phyloP scores from a whole-genome alignment of 2,113 vertebrate genomes.

The Phaetusa simplex region DNA sequence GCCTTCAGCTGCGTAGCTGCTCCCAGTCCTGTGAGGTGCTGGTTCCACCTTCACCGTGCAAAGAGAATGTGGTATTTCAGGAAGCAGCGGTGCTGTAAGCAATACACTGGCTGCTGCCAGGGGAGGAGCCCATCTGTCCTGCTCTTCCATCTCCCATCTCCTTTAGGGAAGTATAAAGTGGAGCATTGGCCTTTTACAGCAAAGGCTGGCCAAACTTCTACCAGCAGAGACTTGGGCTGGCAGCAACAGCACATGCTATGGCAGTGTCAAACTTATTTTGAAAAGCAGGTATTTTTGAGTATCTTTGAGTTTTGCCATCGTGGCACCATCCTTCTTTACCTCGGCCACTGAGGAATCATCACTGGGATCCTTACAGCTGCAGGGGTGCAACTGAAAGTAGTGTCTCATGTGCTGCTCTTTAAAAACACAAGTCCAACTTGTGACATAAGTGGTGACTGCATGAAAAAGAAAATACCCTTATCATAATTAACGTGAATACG shows the following conservation, averaged over 20 bases:
- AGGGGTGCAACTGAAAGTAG: background rate
- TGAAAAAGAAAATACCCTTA: background rate
- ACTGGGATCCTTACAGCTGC: background rate
- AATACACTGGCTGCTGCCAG: background rate
- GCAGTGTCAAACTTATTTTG: background rate
- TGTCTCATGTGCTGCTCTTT: background rate
- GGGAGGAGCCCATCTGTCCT: background rate
- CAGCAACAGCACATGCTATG: fast-evolving
- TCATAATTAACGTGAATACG: fast-evolving
- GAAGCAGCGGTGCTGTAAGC: background rate
- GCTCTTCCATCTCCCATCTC: background rate
- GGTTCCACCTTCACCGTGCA: background rate
- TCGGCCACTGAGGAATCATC: background rate
- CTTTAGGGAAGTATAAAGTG: background rate
- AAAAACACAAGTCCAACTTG: background rate
- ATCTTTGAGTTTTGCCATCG: background rate
- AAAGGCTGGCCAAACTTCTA: background rate
- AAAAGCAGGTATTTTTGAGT: background rate
- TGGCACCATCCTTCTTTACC: background rate
- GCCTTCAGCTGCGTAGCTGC: background rate
- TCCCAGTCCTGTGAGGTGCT: background rate
- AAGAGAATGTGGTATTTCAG: background rate
- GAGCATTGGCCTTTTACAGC: background rate
- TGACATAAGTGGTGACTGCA: background rate
- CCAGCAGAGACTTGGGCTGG: background rate